These are phyloP conservation scores for Pseudobourletiella spinata DNA, from an alignment of 1,140 invertebrate species.

Conservation along the genomic window DNA sequence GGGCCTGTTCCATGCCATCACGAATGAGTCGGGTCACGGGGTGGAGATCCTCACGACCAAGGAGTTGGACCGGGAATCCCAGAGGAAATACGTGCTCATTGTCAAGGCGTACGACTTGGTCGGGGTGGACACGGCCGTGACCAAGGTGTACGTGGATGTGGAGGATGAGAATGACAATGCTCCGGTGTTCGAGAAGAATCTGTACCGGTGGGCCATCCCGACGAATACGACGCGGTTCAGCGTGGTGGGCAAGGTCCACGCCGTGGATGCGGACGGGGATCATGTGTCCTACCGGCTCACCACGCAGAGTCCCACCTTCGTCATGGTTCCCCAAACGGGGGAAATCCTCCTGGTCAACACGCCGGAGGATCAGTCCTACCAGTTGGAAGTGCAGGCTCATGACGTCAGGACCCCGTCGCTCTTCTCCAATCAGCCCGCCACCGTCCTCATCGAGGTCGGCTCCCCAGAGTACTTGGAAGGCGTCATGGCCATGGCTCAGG, in stretches of 20 bases:
- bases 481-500: slow-evolving; percentile 44
- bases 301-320: slow-evolving; percentile 65
- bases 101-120: slow-evolving; percentile 64
- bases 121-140: slow-evolving; percentile 60
- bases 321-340: slow-evolving; percentile 84
- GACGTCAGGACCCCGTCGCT: slow-evolving; percentile 63
- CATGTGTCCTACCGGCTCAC: slow-evolving; percentile 69
- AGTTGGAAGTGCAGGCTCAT: slow-evolving; percentile 64
- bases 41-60: slow-evolving; percentile 61
- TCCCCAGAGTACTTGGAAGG: slow-evolving; percentile 43
- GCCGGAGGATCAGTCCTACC: slow-evolving; percentile 44
- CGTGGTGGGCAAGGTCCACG: slow-evolving; percentile 67
- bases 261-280: slow-evolving; percentile 77
- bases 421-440: slow-evolving; percentile 57
- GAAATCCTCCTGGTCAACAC: slow-evolving; percentile 71
- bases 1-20: slow-evolving; percentile 58
- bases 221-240: slow-evolving; percentile 60
- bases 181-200: slow-evolving; percentile 25
- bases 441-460: slow-evolving; percentile 64
- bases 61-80: slow-evolving; percentile 61
- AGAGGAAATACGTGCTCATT: slow-evolving; percentile 53
- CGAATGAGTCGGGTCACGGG: slow-evolving; percentile 48
- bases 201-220: slow-evolving; percentile 43
- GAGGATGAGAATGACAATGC: slow-evolving; percentile 84
- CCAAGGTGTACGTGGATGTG: slow-evolving; percentile 61